Percentiles rank a stretch among this genome's conserved stretches.
These are phyloP conservation scores for Geococcyx californianus DNA, from an alignment of 2,113 vertebrate genomes.

Conservation along the genomic window DNA sequence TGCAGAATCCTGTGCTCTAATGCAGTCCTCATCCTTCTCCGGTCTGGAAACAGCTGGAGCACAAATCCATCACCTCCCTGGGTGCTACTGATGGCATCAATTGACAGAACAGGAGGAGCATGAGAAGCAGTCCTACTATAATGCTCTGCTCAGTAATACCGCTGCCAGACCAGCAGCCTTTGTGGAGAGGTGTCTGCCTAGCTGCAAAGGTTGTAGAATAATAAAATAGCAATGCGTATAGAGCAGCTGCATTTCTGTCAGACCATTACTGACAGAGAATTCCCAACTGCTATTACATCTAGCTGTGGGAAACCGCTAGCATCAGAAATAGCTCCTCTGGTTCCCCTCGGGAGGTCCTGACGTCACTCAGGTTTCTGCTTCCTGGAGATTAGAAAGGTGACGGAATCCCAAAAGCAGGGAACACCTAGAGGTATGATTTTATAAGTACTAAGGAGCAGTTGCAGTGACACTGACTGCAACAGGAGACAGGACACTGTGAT, in stretches of 20 bases:
- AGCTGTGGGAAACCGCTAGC: neutral
- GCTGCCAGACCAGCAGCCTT: no score
- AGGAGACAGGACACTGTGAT: neutral
- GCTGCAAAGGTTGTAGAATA: neutral
- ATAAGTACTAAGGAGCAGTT: neutral
- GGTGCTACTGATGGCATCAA: neutral
- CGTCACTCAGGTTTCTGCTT: neutral
- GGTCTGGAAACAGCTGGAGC: neutral
- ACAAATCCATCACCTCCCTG: neutral
- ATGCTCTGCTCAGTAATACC: neutral
- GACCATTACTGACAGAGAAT: neutral
- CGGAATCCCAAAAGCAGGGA: neutral
- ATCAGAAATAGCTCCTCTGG: neutral
- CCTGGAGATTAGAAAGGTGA: neutral
- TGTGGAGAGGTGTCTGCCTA: neutral
- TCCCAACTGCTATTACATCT: fast-evolving
- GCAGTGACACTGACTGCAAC: neutral
- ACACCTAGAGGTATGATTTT: neutral
- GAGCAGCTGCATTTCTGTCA: neutral
- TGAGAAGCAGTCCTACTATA: neutral
- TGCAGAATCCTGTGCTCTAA: neutral
- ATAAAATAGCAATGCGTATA: fast-evolving
- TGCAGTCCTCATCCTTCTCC: neutral
- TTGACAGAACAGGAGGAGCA: neutral
- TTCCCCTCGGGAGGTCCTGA: neutral